These are phyloP conservation scores for Oikopleura albicans DNA, from an alignment of 23 tunicate species.

Conservation along the genomic window DNA sequence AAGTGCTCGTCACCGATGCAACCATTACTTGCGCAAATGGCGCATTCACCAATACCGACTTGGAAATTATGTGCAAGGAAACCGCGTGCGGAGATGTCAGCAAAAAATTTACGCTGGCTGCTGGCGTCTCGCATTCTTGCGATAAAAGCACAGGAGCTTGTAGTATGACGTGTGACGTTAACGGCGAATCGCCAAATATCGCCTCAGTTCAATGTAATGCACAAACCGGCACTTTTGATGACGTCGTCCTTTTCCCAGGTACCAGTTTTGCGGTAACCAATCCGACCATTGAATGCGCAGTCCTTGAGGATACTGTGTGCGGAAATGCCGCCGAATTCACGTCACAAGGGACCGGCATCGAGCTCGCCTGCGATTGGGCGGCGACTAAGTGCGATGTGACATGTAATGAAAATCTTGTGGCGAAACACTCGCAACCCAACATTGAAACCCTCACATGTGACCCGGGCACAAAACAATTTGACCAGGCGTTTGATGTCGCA, in stretches of 20 bases:
- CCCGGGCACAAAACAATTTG: not conserved
- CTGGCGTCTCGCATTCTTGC: not conserved
- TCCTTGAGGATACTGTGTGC: not conserved
- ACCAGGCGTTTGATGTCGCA: not conserved
- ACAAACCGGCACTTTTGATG: not conserved
- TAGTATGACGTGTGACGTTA: not conserved
- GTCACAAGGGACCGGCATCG: not conserved
- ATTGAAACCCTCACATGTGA: not conserved
- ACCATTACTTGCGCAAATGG: not conserved
- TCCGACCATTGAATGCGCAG: not conserved
- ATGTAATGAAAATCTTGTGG: not conserved
- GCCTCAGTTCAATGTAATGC: not conserved
- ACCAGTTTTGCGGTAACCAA: not conserved
- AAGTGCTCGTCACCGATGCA: not conserved
- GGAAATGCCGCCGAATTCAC: conserved; percentile 9
- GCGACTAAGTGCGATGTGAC: not conserved
- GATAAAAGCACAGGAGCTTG: not conserved
- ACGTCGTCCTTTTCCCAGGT: not conserved
- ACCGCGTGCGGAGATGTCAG: not conserved
- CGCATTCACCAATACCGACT: not conserved
- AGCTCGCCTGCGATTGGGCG: not conserved
- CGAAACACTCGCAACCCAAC: not conserved
- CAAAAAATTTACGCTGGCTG: not conserved
- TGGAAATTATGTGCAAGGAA: not conserved
- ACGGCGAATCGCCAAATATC: not conserved